Conservation (phyloP, 2,113 vertebrate species). For the Narcine bancroftii region DNA sequence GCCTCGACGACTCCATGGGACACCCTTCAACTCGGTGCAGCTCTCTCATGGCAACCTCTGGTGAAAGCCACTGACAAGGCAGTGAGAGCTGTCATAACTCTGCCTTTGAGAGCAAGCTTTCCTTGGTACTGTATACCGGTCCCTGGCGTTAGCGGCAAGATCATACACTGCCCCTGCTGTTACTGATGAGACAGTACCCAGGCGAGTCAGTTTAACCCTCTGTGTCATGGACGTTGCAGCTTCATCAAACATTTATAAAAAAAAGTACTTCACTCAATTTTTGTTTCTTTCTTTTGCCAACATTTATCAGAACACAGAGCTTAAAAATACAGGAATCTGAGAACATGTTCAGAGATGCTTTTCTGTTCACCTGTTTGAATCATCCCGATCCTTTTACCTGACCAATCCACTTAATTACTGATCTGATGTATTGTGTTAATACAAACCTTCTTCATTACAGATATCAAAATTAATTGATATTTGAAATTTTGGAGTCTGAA, state of each 20-base stretch:
- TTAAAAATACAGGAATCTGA: not conserved
- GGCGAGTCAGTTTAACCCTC: constrained; percentile 22
- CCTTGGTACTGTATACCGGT: constrained; percentile 21
- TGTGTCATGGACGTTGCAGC: not conserved
- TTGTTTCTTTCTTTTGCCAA: not conserved
- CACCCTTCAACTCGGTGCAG: not conserved
- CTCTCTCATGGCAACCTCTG: constrained; percentile 31
- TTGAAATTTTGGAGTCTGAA: not conserved
- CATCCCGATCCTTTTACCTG: not conserved
- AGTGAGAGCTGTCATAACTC: constrained; percentile 26
- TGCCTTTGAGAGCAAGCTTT: constrained; percentile 12
- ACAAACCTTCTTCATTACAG: not conserved
- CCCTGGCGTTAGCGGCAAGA: constrained; percentile 30
- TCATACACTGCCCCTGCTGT: constrained; percentile 8
- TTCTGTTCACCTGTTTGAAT: not conserved
- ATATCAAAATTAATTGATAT: not conserved
- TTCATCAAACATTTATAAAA: constrained; percentile 5
- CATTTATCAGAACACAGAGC: not conserved
- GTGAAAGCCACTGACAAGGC: constrained; percentile 30
- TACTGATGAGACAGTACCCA: constrained; percentile 21
- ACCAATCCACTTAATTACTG: not conserved
- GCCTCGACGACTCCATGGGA: constrained; percentile 21
- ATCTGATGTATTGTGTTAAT: not conserved
- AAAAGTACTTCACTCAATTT: not conserved
- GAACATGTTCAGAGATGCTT: too few species aligned